Base-by-base conservation (phyloP, 64 coral and sea anemone species). In the Stichodactyla helianthus region DNA sequence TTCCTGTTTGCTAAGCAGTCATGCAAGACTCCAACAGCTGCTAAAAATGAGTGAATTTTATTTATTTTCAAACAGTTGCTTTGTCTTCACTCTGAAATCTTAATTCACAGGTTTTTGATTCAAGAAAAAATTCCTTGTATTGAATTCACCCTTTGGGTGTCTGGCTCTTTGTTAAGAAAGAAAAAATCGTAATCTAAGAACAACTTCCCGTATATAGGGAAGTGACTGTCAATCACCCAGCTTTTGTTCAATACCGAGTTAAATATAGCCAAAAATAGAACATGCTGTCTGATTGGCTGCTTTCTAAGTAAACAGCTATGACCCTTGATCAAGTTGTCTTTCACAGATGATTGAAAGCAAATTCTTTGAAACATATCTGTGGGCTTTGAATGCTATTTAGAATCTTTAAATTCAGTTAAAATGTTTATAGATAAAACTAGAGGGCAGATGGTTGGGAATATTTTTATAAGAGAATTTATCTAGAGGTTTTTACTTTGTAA, bases 161-260 rank as follows among this genome's bases (percentile, higher is more conserved):
- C 22, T 65, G 62, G 22, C 19, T 74, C 27, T 74, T 7, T 27
- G 25, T 9, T 74, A 10, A 1, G 26, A 31, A n/a, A 74, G 68
- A 74, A 31, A 11, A 74, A 81, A 51, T 79, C 27, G 78, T 81
- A 81, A 81, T 81, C 7, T 20, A 52, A 52, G 78, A 52, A 51
- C 52, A 51, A 74, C 78, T 81, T 81, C 78, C 78, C 68, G 26
- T 74, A 19, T 22, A 81, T 81, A 51, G 78, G 78, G 78, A 81
- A 81, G 78, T 81, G 78, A 81, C 78, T 81, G 78, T 81, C 78
- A 81, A 81, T 81, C 78, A 81, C 13, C 5, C 65, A n/a, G 25
- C 68, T 74, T 27, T 74, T 74, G 68, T 74, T 74, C 68, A 74
- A 74, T 31, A 35, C 20, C 0, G 25, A 74, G 22, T 35, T 25